phyloP scores from a whole-genome alignment of 1,140 invertebrate genomes.

The Neodiprion lecontei region DNA sequence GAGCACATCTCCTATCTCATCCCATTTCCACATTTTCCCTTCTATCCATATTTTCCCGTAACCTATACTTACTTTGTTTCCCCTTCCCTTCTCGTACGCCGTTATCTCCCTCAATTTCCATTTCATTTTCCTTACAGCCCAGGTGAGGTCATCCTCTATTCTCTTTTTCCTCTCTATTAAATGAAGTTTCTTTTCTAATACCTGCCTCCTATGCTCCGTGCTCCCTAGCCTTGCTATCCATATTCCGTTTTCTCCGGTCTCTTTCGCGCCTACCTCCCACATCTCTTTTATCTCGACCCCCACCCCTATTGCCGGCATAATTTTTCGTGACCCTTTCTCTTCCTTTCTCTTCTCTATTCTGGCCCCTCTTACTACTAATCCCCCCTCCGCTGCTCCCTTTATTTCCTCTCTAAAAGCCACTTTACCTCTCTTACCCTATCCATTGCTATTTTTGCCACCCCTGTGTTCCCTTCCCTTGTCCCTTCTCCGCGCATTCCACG shows the following conservation, averaged over 20 bases:
- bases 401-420: too few relatives aligned
- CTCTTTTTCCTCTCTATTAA: background rate
- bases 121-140: background rate
- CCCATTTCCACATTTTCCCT: background rate
- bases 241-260: background rate
- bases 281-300: slow-evolving; percentile 3
- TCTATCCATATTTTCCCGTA: background rate
- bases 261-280: background rate
- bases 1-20: too few relatives aligned
- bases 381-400: too few relatives aligned
- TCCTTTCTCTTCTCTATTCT: background rate
- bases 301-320: background rate
- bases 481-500: too few relatives aligned
- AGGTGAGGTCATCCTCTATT: slow-evolving; percentile 6
- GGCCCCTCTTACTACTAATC: too few relatives aligned
- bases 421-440: too few relatives aligned
- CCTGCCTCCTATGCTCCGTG: background rate
- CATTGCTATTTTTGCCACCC: too few relatives aligned
- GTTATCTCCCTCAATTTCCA: slow-evolving; percentile 5
- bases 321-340: background rate
- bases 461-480: too few relatives aligned
- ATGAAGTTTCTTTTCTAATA: background rate
- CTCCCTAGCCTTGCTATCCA: background rate
- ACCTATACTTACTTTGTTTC: background rate
- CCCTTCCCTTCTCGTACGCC: background rate